phyloP scores from a whole-genome alignment of 2,888 invertebrate species.

The Bellardia pandia region DNA sequence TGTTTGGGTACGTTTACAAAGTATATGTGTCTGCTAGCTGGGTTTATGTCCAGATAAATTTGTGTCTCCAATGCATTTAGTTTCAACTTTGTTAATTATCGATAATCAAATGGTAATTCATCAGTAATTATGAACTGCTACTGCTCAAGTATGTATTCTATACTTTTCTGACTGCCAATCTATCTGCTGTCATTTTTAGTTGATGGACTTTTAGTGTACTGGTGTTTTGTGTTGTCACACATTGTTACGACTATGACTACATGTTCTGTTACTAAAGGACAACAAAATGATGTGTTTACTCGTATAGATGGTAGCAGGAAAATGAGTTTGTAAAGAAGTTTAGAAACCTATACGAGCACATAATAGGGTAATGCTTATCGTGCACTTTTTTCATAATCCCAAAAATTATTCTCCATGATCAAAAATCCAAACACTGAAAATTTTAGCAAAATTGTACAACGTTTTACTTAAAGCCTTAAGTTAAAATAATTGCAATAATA shows the following conservation, averaged over 20 bases:
- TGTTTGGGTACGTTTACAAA: background rate
- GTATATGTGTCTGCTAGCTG: background rate
- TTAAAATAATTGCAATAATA: no score
- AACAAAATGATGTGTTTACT: background rate
- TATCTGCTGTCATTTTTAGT: constrained; percentile 42
- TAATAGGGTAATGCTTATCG: no score
- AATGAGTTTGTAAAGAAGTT: background rate
- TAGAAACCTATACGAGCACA: no score
- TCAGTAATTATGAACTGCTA: constrained; percentile 56
- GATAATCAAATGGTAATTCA: constrained; percentile 69
- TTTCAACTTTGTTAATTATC: constrained; percentile 58
- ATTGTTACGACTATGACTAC: constrained; percentile 7
- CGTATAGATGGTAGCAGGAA: background rate
- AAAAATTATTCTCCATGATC: no score
- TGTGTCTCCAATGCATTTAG: constrained; percentile 40
- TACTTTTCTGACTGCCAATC: background rate
- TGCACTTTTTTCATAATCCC: no score
- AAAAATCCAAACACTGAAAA: no score
- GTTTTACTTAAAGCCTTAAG: no score
- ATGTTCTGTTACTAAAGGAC: background rate
- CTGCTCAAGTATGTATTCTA: constrained; percentile 17
- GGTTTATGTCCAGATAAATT: background rate
- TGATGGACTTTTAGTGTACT: constrained; percentile 17
- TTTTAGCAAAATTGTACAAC: no score
- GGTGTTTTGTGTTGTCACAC: background rate